Evolutionary conservation across 2,797 vertebrate genomes (phyloP).

Genomic region (Xerus rutilus): DNA sequence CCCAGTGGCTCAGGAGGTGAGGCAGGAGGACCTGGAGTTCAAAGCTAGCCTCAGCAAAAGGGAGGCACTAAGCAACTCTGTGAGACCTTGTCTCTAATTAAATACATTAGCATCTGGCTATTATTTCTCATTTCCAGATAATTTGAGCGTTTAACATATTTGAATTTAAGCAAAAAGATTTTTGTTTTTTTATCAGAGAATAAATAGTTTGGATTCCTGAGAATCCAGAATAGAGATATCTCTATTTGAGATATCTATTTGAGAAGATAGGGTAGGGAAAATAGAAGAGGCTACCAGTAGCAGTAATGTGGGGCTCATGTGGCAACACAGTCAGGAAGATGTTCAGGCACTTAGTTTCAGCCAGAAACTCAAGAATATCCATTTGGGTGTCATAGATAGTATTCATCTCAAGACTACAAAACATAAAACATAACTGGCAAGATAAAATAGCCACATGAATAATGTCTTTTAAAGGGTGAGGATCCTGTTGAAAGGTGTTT

Average conservation of each 20-base stretch:
- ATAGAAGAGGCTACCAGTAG: background rate
- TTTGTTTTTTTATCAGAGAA: background rate
- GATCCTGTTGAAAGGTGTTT: background rate
- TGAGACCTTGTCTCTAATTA: too few species aligned
- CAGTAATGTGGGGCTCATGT: background rate
- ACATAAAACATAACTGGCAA: background rate
- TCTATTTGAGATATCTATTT: background rate
- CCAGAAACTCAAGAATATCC: background rate
- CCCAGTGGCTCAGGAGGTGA: too few species aligned
- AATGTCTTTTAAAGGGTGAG: background rate
- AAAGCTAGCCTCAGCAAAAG: too few species aligned
- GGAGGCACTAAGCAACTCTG: too few species aligned
- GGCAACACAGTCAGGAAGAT: background rate
- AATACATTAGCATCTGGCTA: background rate
- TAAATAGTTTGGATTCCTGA: background rate
- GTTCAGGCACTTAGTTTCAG: background rate
- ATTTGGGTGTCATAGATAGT: background rate
- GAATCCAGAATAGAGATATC: background rate
- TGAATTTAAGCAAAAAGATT: background rate
- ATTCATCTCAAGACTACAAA: background rate
- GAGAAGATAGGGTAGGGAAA: background rate
- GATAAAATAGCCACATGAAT: background rate
- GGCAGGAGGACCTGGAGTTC: too few species aligned
- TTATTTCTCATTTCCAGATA: background rate
- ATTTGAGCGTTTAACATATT: background rate